Evolutionary conservation across 2,888 invertebrate genomes (phyloP), one percentile per base, ranked within the genome.

Genomic region (Mantis religiosa): DNA sequence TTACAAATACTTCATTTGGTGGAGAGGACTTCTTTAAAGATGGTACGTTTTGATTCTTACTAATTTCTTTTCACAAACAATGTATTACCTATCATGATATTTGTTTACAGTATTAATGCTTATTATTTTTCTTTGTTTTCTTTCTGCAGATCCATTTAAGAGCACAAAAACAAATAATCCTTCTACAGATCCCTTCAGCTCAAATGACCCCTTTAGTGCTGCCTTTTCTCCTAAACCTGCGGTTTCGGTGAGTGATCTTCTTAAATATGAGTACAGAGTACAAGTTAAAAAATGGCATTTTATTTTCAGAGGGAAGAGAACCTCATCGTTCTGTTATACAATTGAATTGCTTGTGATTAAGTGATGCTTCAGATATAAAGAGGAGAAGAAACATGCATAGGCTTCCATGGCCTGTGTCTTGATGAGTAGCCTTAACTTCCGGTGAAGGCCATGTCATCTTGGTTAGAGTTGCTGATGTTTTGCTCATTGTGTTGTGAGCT

Each of bases 151-250:
- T 92, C 92, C 93, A 47, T 93, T 94, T 90, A 93, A 93, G 91
- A 93, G 91, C 90, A 85, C 90, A 87, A 92, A 91, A 88, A 85
- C 90, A 28, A 91, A 92, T 89, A 92, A 92, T 91, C 94, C 94
- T 92, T 91, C 92, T 71, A 91, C 93, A 34, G 95, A 95, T 92
- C 94, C 95, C 27, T 95, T 95, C 93, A 91, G 91, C 92, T 91
- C 93, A 83, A 93, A 93, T 91, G 96, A 96, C 93, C 95, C 96
- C 89, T 96, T 96, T 93, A 94, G 94, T 89, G 94, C 95, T 88
- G 91, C 92, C 90, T 91, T 91, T 92, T 86, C 90, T 85, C 93
- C 88, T 83, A 90, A 90, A 89, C 84, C 90, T 88, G 83, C 90
- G 34, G 91, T 87, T 41, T 83, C 30, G 28, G 27, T 86, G 84